phyloP scores from a whole-genome alignment of 2,797 vertebrate genomes.

The Oreochromis mossambicus region DNA sequence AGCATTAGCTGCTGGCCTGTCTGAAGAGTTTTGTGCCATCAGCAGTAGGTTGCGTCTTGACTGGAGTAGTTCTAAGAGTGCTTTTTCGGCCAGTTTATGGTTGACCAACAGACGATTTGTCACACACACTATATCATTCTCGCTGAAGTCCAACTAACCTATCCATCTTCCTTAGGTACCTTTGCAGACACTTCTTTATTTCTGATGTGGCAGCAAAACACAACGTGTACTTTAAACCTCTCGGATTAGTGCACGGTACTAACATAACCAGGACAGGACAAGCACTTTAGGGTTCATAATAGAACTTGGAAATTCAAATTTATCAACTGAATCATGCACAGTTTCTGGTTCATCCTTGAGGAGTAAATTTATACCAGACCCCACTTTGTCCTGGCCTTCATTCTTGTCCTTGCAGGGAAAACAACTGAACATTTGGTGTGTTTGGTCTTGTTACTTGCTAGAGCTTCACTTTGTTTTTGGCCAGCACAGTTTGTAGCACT shows the following conservation, averaged over 20 bases:
- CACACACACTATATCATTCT: slow-evolving; percentile 12
- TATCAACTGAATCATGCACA: background rate
- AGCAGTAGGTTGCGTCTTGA: background rate
- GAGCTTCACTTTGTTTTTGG: background rate
- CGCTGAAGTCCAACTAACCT: background rate
- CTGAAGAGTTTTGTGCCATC: background rate
- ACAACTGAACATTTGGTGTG: background rate
- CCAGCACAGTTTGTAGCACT: background rate
- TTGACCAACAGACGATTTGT: slow-evolving; percentile 14
- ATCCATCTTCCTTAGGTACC: slow-evolving; percentile 12
- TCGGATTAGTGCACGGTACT: background rate
- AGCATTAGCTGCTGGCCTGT: background rate
- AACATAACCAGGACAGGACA: background rate
- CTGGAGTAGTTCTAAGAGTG: background rate
- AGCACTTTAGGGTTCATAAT: background rate
- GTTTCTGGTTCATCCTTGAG: background rate
- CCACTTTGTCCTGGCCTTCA: background rate
- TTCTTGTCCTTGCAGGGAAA: background rate
- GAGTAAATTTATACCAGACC: background rate
- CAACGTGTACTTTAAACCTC: background rate
- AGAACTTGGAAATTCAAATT: background rate
- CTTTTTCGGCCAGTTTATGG: slow-evolving; percentile 2
- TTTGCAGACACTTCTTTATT: background rate
- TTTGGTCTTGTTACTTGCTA: background rate
- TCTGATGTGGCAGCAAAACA: background rate